Evolutionary conservation across 2,797 vertebrate species (phyloP).

Genomic region (Tympanoctomys barrerae): DNA sequence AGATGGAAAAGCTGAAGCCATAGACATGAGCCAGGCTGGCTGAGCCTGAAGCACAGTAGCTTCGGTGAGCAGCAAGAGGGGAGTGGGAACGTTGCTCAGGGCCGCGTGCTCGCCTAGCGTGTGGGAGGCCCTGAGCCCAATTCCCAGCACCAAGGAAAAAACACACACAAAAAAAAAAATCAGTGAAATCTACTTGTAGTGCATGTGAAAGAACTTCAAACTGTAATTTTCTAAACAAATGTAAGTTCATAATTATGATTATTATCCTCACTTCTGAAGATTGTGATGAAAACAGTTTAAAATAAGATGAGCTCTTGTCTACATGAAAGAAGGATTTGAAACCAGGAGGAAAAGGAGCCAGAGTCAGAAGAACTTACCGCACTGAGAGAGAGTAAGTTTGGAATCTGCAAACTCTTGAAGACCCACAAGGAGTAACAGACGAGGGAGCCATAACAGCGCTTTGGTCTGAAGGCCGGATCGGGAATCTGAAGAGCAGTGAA

Average conservation of each 20-base stretch:
- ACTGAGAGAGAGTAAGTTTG: neutral
- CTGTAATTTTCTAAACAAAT: neutral
- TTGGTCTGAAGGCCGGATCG: neutral
- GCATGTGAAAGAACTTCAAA: neutral
- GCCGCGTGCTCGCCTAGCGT: accelerated
- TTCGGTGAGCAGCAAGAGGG: neutral
- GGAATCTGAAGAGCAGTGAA: neutral
- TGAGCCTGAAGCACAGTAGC: too few species aligned
- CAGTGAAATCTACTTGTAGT: neutral
- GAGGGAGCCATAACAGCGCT: neutral
- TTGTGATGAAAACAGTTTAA: slow-evolving; percentile 9
- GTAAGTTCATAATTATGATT: neutral
- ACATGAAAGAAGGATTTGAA: neutral
- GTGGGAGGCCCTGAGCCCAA: neutral
- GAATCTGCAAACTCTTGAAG: neutral
- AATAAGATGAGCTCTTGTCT: slow-evolving; percentile 1
- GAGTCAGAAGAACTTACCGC: neutral
- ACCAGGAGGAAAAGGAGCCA: neutral
- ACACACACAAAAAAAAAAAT: too few species aligned
- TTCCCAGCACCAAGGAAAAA: neutral
- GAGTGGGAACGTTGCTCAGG: neutral
- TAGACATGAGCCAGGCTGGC: too few species aligned
- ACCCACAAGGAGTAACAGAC: neutral
- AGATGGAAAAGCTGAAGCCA: too few species aligned
- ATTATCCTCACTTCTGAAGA: neutral